Evolutionary conservation across 2,113 vertebrate species (phyloP), one percentile per base, ranked within the genome.

Genomic region (Triplophysa rosa): DNA sequence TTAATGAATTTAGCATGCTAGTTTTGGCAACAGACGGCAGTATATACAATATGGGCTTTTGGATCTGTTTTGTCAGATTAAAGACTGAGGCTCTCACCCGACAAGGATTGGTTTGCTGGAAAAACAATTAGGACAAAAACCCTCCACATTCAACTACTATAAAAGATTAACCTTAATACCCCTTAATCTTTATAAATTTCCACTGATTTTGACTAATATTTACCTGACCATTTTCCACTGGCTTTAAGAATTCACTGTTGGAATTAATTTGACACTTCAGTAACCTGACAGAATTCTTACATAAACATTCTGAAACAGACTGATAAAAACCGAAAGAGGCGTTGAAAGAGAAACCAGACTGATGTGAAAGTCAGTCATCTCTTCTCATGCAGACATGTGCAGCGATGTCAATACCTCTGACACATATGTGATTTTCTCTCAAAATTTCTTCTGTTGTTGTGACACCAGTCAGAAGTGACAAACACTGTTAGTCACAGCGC

Each of bases 1-100:
- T 82, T 92, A 89, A 92, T 92, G 84, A 90, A 82, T 91, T 87
- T 88, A 90, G 89, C 89, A 83, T 91, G 90, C 83, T 78, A 77
- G 45, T 84, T 84, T 84, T 89, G 89, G 89, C 89, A 56, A 2
- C 19, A 2, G 61, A 65, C 24, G 1, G 19, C 10, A 2, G 8
- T 37, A 56, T 74, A 66, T 73, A 70, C 56, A 17, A 23, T 69
- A 16, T 68, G 72, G 42, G 4, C 1, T 75, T 59, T 69, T 33
- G 40, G 40, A 72, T 77, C 45, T 82, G 82, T 87, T 87, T 82
- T 37, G 80, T 80, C 78, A 85, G 84, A 90, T 88, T 87, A 87
- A 87, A 86, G 69, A 11, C 62, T 80, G 58, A 68, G 74, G 42
- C 24, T 24, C 26, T 23, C 19, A 23, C 26, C 54, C 12, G 29